These are phyloP conservation scores for Corythucha ciliata DNA, from an alignment of 2,888 invertebrate species.

Conservation along the genomic window DNA sequence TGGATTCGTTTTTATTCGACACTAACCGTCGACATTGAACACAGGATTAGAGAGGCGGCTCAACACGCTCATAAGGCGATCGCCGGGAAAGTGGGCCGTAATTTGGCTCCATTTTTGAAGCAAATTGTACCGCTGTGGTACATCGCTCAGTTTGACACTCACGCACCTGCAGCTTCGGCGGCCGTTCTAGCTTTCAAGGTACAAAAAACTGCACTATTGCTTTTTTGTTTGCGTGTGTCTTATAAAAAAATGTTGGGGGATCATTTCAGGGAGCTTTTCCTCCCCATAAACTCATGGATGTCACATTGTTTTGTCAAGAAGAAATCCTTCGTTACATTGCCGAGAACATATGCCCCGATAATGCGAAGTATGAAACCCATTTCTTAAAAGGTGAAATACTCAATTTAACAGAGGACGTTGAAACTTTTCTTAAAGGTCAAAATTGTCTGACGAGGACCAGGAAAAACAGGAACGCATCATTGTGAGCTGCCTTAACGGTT, in stretches of 20 bases:
- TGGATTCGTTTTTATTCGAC: constrained; percentile 75
- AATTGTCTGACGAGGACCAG: constrained; percentile 65
- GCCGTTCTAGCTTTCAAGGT: constrained; percentile 58
- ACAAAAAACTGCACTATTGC: neutral
- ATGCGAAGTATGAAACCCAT: neutral
- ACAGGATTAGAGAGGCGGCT: constrained; percentile 70
- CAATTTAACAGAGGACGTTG: too few relatives aligned
- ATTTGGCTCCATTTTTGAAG: constrained; percentile 68
- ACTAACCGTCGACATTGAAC: constrained; percentile 68
- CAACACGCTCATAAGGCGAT: constrained; percentile 62
- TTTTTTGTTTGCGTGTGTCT: neutral
- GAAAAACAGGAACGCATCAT: constrained; percentile 58
- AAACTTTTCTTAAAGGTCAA: too few relatives aligned
- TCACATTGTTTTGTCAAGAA: constrained; percentile 68
- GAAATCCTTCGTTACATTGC: constrained; percentile 67
- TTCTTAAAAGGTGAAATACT: neutral
- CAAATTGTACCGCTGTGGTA: constrained; percentile 76
- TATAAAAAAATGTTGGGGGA: constrained; percentile 23
- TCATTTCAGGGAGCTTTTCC: constrained; percentile 63
- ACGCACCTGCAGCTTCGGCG: constrained; percentile 70
- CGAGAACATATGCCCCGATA: constrained; percentile 56
- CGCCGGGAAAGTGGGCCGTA: constrained; percentile 58
- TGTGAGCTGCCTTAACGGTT: constrained; percentile 55
- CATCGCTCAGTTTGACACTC: constrained; percentile 72
- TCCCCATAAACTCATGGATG: constrained; percentile 64